phyloP scores from a whole-genome alignment of 1,140 invertebrate species.

The Pemphigus obesinymphae region DNA sequence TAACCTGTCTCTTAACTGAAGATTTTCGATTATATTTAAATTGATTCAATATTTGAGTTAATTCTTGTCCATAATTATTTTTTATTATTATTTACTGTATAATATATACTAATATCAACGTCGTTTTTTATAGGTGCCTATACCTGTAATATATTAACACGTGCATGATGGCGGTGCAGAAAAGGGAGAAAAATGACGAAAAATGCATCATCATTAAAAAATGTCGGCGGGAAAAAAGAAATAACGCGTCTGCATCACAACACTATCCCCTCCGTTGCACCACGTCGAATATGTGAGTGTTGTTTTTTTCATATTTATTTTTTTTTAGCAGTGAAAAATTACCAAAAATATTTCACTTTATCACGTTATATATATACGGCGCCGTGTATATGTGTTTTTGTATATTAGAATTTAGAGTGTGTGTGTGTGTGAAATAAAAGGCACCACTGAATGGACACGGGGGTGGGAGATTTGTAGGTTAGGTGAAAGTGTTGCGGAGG shows the following conservation, averaged over 20 bases:
- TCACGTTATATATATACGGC: not conserved
- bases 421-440: slow-evolving; percentile 25
- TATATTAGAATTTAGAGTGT: not conserved
- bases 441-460: not conserved
- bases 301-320: no score
- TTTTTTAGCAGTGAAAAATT: slow-evolving; percentile 17
- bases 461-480: not conserved
- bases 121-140: not conserved
- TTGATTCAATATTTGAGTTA: no score
- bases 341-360: slow-evolving; percentile 34
- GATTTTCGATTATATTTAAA: no score
- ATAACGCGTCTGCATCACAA: not conserved
- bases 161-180: not conserved
- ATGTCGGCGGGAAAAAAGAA: not conserved
- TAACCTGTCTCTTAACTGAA: no score
- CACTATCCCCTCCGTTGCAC: not conserved
- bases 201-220: slow-evolving; percentile 18
- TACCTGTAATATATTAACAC: not conserved
- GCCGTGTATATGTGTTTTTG: no score
- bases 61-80: no score
- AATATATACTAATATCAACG: not conserved
- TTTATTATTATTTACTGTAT: no score
- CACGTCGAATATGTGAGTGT: not conserved
- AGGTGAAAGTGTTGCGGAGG: not conserved
- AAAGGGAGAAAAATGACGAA: not conserved